Evolutionary conservation across 1,140 invertebrate species (phyloP).

Genomic region (Rhopalosiphum padi): DNA sequence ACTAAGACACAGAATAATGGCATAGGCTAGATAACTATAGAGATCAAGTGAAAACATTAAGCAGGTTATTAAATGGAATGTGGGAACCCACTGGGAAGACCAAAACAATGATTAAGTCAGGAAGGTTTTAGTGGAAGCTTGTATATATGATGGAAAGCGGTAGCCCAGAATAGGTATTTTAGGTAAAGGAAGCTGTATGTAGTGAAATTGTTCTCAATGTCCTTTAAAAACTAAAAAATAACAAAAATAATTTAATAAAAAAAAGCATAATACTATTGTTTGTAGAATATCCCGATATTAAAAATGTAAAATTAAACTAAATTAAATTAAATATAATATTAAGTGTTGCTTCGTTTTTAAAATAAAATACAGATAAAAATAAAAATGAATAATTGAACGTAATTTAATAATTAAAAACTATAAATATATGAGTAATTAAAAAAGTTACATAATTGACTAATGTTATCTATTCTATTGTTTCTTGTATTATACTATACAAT

Average conservation of each 20-base stretch:
- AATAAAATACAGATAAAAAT: neutral
- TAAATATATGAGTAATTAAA: neutral
- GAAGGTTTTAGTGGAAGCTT: no score
- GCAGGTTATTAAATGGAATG: no score
- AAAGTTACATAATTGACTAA: neutral
- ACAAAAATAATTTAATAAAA: neutral
- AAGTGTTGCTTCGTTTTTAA: neutral
- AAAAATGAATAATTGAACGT: neutral
- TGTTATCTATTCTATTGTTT: neutral
- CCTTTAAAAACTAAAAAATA: neutral
- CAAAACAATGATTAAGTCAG: no score
- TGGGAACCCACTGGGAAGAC: no score
- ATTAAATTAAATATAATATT: neutral
- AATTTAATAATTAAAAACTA: constrained; percentile 8
- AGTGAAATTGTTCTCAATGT: neutral
- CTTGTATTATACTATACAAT: neutral
- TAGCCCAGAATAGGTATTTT: neutral
- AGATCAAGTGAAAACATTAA: no score
- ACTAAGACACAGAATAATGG: no score
- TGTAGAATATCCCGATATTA: neutral
- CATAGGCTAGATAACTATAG: no score
- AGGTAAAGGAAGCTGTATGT: neutral
- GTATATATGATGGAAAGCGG: no score
- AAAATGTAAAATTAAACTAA: neutral
- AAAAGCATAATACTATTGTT: neutral